Percentiles rank a stretch among this genome's conserved stretches.
These are phyloP conservation scores for Melanerpes aurifrons DNA, from an alignment of 2,113 vertebrate species.

Conservation along the genomic window DNA sequence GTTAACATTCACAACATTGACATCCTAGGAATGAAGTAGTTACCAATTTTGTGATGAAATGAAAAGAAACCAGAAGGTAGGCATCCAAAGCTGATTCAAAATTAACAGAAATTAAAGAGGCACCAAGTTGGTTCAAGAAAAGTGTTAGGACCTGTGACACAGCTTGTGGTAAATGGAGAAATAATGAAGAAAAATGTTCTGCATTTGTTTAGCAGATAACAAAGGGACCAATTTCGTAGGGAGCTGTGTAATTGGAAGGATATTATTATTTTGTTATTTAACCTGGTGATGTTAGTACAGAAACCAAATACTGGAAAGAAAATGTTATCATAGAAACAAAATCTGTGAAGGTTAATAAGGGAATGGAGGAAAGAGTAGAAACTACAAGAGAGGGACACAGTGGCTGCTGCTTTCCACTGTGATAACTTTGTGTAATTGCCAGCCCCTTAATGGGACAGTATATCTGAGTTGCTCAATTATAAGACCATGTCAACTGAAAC, in stretches of 20 bases:
- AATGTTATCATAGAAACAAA: neutral
- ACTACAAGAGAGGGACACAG: neutral
- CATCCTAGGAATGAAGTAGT: neutral
- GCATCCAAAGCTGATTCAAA: neutral
- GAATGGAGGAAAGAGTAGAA: neutral
- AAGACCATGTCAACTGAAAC: neutral
- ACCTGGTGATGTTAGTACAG: neutral
- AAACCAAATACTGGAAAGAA: no score
- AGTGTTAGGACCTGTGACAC: neutral
- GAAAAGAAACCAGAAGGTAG: neutral
- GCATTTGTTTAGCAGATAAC: slow-evolving; percentile 27
- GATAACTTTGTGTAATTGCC: neutral
- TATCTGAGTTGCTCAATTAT: neutral
- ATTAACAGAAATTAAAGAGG: neutral
- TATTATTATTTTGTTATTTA: slow-evolving; percentile 21
- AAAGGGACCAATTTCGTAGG: neutral
- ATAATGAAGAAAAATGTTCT: slow-evolving; percentile 3
- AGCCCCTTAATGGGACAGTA: neutral
- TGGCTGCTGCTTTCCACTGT: neutral
- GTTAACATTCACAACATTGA: neutral
- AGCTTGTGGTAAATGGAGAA: neutral
- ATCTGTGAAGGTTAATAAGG: slow-evolving; percentile 1
- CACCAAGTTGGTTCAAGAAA: neutral
- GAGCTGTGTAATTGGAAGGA: slow-evolving; percentile 4
- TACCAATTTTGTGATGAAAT: neutral